These are phyloP conservation scores for Microctonus aethiopoides DNA, from an alignment of 2,888 invertebrate species.

Conservation along the genomic window DNA sequence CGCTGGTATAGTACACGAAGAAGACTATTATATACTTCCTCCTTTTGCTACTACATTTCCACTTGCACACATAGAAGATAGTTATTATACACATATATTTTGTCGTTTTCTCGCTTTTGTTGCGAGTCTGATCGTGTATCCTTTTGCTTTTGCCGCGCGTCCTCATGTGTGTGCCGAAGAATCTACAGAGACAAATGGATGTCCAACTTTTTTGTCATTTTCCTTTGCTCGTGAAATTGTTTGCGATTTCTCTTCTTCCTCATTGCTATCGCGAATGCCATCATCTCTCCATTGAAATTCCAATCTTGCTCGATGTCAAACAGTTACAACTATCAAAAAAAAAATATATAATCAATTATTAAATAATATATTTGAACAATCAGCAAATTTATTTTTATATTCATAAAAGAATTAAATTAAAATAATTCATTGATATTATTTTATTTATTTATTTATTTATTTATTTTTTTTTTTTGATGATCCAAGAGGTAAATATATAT, in stretches of 20 bases:
- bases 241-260: constrained; percentile 22
- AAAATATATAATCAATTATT: not conserved
- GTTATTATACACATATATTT: constrained; percentile 8
- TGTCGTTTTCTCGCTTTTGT: not conserved
- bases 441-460: not conserved
- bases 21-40: constrained; percentile 29
- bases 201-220: constrained; percentile 26
- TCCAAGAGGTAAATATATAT: not conserved
- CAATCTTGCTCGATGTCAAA: not conserved
- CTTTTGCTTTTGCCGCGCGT: constrained; percentile 20
- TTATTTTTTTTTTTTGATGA: constrained; percentile 2
- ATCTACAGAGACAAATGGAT: constrained; percentile 28
- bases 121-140: not conserved
- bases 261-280: constrained; percentile 12
- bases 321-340: not conserved
- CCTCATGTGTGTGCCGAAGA: constrained; percentile 17
- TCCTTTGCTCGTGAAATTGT: constrained; percentile 25
- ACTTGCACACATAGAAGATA: not conserved
- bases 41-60: constrained; percentile 27
- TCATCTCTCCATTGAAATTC: constrained; percentile 15
- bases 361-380: too few relatives aligned
- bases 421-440: not conserved
- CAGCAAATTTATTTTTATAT: too few relatives aligned
- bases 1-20: constrained; percentile 10
- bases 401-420: too few relatives aligned